Conservation (phyloP, 2,888 invertebrate species). For the Polyploca ridens region DNA sequence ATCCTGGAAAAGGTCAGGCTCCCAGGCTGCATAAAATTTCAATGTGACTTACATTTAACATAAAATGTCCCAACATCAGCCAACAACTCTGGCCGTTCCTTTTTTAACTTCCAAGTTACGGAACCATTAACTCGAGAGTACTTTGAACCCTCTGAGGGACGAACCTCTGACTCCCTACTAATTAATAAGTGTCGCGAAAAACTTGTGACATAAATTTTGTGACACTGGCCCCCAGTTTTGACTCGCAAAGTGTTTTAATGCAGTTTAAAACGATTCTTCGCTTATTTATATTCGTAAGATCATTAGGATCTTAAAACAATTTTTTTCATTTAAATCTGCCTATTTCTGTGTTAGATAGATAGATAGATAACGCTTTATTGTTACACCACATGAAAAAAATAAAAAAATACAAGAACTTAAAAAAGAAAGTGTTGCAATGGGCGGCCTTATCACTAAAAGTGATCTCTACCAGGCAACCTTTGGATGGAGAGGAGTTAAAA, state of each 20-base stretch:
- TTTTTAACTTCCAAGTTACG: constrained; percentile 44
- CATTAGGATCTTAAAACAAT: background rate
- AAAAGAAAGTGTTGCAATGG: too few relatives aligned
- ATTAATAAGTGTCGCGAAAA: constrained; percentile 54
- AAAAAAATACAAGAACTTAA: too few relatives aligned
- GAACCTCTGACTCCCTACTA: constrained; percentile 31
- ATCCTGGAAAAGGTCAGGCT: background rate
- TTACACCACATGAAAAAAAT: too few relatives aligned
- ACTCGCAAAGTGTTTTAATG: constrained; percentile 25
- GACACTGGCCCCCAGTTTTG: constrained; percentile 27
- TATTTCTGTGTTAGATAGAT: too few relatives aligned
- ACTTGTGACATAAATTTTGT: constrained; percentile 45
- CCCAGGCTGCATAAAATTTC: constrained; percentile 3
- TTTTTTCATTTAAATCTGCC: background rate
- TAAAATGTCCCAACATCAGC: constrained; percentile 23
- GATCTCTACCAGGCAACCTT: too few relatives aligned
- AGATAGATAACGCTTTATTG: too few relatives aligned
- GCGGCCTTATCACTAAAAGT: too few relatives aligned
- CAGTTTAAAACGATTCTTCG: constrained; percentile 21
- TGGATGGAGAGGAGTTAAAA: too few relatives aligned
- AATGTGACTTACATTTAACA: constrained; percentile 14
- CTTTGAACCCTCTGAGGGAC: constrained; percentile 24
- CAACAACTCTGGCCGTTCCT: constrained; percentile 27
- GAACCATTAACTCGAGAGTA: constrained; percentile 44
- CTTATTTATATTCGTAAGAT: background rate